phyloP scores from a whole-genome alignment of 2,888 invertebrate genomes.

The Rhyacophila evoluta region DNA sequence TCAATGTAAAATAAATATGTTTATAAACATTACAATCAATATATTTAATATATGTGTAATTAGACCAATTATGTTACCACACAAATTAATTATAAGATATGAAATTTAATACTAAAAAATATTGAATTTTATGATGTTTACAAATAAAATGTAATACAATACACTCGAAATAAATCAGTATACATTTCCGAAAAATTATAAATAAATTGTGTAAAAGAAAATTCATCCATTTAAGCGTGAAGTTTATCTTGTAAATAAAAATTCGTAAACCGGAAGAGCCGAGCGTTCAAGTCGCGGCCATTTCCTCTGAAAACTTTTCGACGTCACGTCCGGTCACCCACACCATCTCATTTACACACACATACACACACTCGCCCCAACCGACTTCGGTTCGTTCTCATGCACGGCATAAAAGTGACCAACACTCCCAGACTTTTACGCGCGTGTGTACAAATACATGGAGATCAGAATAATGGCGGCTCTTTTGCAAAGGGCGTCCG shows the following conservation, averaged over 20 bases:
- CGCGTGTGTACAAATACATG: neutral
- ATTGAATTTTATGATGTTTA: too few species aligned
- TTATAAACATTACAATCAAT: too few species aligned
- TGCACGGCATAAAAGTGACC: constrained; percentile 28
- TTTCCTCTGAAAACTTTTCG: constrained; percentile 24
- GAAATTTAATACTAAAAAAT: too few species aligned
- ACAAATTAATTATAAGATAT: too few species aligned
- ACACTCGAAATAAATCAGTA: too few species aligned
- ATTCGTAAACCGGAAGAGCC: neutral
- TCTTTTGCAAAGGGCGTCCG: constrained; percentile 45
- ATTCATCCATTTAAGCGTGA: neutral
- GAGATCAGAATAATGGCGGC: constrained; percentile 50
- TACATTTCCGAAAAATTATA: too few species aligned
- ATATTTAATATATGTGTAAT: too few species aligned
- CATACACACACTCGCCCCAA: constrained; percentile 27
- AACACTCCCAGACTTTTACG: constrained; percentile 19
- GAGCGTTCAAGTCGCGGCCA: constrained; percentile 16
- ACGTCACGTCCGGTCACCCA: constrained; percentile 23
- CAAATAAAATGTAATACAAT: too few species aligned
- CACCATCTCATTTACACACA: constrained; percentile 1
- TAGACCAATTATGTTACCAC: too few species aligned
- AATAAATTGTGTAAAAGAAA: neutral
- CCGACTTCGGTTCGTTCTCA: neutral
- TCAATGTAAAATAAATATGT: too few species aligned
- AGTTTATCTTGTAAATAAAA: neutral